These are phyloP conservation scores for Rhegmatorhina hoffmannsi DNA, from an alignment of 2,113 vertebrate genomes.

Conservation along the genomic window DNA sequence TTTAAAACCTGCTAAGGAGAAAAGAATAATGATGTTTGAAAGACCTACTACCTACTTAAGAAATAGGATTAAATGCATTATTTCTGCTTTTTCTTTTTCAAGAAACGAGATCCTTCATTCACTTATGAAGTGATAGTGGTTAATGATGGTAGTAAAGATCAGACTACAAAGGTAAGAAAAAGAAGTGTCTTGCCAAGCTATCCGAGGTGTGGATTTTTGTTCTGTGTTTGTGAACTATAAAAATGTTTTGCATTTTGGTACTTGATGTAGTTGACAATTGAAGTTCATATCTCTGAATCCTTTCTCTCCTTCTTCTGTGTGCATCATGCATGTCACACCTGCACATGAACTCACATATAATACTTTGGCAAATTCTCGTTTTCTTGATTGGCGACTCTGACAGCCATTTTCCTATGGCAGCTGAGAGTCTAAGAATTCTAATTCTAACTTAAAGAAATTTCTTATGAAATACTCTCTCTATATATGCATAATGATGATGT, in stretches of 20 bases:
- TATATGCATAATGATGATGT: neutral
- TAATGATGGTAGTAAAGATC: constrained; percentile 94
- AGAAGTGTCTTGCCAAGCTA: neutral
- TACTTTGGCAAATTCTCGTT: neutral
- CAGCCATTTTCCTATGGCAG: neutral
- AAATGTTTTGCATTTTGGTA: neutral
- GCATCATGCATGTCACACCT: neutral
- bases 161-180: constrained; percentile 87
- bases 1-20: neutral
- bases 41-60: neutral
- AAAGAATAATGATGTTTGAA: neutral
- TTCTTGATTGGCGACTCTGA: neutral
- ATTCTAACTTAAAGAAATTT: neutral
- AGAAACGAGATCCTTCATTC: constrained; percentile 85
- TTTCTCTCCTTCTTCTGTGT: neutral
- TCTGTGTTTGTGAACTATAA: neutral
- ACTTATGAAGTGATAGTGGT: constrained; percentile 95
- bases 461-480: fast-evolving
- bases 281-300: neutral
- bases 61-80: neutral
- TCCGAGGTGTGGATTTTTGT: neutral
- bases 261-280: neutral
- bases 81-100: constrained; percentile 52
- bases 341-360: neutral
- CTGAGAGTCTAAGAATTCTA: neutral